A percentile compares a stretch with the other conserved stretches of the same genome.
Evolutionary conservation across 2,113 vertebrate species (phyloP).

Genomic region (Grammomys surdaster): DNA sequence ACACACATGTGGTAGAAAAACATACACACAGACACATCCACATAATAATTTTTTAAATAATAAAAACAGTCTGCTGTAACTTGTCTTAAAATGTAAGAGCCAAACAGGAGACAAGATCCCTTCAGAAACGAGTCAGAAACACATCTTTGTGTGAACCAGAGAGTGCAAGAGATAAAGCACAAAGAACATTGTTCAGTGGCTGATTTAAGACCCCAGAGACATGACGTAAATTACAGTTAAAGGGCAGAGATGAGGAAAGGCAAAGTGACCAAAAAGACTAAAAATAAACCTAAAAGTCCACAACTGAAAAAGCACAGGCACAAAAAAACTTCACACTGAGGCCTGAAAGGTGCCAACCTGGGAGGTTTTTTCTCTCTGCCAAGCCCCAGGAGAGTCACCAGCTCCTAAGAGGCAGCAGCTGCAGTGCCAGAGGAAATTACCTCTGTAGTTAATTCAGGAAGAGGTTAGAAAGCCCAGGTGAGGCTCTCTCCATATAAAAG

Average conservation of each 20-base stretch:
- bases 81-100: constrained; percentile 53
- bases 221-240: constrained; percentile 2
- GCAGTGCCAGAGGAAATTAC: constrained; percentile 29
- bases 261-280: constrained; percentile 5
- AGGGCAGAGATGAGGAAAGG: neutral
- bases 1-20: neutral
- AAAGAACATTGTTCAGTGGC: neutral
- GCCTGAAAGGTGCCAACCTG: neutral
- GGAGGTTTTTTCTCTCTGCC: neutral
- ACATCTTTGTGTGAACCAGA: neutral
- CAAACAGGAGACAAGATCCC: neutral
- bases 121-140: constrained; percentile 63
- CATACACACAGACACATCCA: neutral
- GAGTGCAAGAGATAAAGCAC: neutral
- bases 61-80: neutral
- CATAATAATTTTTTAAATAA: neutral
- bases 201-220: neutral
- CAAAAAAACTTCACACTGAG: neutral
- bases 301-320: neutral
- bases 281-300: neutral
- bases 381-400: neutral
- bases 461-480: constrained; percentile 68
- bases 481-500: constrained; percentile 54
- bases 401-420: neutral
- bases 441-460: constrained; percentile 69